Conservation (phyloP, 2,888 invertebrate species). For the Pollenia griseotomentosa region DNA sequence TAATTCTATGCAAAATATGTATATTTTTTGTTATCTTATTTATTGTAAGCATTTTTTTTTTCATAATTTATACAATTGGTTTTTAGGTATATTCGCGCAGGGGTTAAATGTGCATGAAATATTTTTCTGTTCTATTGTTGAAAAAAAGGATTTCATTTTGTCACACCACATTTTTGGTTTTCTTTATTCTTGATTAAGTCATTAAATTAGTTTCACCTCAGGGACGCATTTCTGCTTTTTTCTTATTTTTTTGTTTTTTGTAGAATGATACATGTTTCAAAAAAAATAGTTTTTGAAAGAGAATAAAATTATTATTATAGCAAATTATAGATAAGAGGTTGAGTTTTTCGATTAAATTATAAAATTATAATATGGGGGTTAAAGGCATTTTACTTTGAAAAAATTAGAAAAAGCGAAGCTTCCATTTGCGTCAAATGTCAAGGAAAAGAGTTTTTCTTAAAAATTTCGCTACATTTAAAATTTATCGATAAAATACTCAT, state of each 20-base stretch:
- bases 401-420: no score
- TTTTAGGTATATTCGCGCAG: conserved; percentile 16
- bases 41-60: conserved; percentile 6
- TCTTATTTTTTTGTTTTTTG: not conserved
- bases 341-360: no score
- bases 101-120: conserved; percentile 19
- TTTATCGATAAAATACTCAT: no score
- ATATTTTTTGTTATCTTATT: not conserved
- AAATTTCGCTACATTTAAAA: no score
- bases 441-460: no score
- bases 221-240: conserved; percentile 24
- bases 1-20: conserved; percentile 45
- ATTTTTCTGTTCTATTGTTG: not conserved
- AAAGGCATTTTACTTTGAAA: no score
- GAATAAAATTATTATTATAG: not conserved
- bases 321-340: no score
- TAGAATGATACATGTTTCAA: not conserved
- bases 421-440: no score
- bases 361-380: no score
- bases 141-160: conserved; percentile 46
- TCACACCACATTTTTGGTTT: conserved; percentile 63
- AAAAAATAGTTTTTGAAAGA: not conserved
- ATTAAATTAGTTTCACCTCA: conserved; percentile 70
- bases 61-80: conserved; percentile 16
- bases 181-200: conserved; percentile 62